These are phyloP conservation scores for Cyprinella venusta DNA, from an alignment of 2,797 vertebrate species.

Conservation along the genomic window DNA sequence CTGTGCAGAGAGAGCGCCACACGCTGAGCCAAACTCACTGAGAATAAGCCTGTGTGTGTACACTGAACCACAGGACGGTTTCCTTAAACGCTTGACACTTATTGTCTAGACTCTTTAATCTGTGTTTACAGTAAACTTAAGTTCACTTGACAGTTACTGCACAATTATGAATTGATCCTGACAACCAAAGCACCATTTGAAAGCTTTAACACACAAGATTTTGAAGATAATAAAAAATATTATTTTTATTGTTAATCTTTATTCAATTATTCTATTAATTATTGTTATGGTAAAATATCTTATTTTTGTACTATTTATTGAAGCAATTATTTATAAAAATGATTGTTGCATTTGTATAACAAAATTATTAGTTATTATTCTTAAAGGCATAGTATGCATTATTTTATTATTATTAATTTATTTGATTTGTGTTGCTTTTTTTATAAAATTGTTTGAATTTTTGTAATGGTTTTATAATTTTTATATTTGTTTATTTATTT, in stretches of 20 bases:
- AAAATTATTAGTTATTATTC: too few relatives aligned
- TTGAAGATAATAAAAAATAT: neutral
- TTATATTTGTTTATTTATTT: neutral
- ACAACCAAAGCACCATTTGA: too few relatives aligned
- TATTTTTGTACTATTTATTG: neutral
- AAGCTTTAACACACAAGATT: too few relatives aligned
- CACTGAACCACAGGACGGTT: neutral
- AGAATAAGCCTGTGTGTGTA: neutral
- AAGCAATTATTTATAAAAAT: neutral
- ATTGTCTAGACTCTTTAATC: neutral
- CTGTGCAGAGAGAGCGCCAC: neutral
- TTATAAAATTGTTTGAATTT: neutral
- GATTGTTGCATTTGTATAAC: neutral
- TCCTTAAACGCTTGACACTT: neutral
- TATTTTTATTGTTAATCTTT: neutral
- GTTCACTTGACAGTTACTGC: neutral
- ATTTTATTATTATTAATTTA: neutral
- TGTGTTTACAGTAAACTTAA: neutral
- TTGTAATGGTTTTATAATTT: neutral
- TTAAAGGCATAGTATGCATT: neutral
- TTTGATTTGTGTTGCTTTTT: neutral
- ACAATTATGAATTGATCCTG: neutral
- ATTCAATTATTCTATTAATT: neutral
- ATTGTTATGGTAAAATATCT: neutral
- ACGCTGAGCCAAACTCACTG: neutral